Evolutionary conservation across 2,797 vertebrate genomes (phyloP), one percentile per base, ranked within the genome.

Genomic region (Halcyon badia): DNA sequence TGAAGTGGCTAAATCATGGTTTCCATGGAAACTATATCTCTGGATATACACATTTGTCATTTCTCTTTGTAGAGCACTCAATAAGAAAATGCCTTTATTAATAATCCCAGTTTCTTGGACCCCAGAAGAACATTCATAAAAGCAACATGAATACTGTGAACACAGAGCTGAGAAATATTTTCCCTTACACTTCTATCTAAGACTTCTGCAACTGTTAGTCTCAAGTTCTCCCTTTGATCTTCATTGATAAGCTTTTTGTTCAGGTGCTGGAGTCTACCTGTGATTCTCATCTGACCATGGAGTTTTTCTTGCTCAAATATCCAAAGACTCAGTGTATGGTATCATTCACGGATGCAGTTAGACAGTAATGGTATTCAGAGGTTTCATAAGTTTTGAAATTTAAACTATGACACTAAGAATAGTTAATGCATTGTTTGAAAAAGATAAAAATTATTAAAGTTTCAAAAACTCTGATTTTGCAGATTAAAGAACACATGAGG

Each of bases 11-110:
- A 77, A 93, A 61, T 96, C 96, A 94, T 88, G 19, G 91, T 97
- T 96, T 96, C 96, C 60, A 92, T 94, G 91, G 96, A 76, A 89
- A 96, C 87, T 51, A 10, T 94, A 84, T 72, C 69, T 92, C 51
- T 64, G 64, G 33, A 90, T 92, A 90, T 35, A 84, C 79, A 68
- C n/a, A 87, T 94, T 94, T 96, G 49, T 93, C 73, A 90, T 91
- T 88, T 95, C 41, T 91, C 42, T 76, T 7, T 78, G 37, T 92
- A 92, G 61, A 94, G 44, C 57, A 80, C 66, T 94, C 90, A 75
- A 54, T 80, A 93, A 87, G 76, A 89, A 91, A 95, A 88, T 85
- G 41, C 58, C 26, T 94, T 94, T 96, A 95, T 96, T 92, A 94
- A 96, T 93, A 96, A 89, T 24, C 19, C 42, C 3, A 3, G 14